Evolutionary conservation across 2,888 invertebrate species (phyloP), one percentile per base, ranked within the genome.

Genomic region (Eupithecia dodoneata): DNA sequence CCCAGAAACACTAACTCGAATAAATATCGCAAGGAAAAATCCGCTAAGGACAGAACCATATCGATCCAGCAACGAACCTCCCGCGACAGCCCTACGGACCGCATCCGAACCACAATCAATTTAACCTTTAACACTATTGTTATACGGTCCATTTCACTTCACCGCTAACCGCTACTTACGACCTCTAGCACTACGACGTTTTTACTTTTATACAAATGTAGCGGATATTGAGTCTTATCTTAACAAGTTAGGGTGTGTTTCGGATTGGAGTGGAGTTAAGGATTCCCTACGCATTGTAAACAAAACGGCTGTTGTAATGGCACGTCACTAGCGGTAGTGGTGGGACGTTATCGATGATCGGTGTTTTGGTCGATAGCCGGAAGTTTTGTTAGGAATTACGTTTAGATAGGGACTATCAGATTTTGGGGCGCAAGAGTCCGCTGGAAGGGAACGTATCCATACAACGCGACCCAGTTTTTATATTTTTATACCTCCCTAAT

Each of bases 261-360:
- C 45, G 18, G 70, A 47, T 70, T 88, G 79, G 77, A 80, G 78
- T 83, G 85, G 45, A 42, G 45, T 42, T 59, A 72, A 65, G 76
- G 88, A 89, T 90, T 93, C 93, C 93, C 94, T 90, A 88, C 89
- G 90, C 87, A 91, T 91, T 92, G 93, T 94, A 94, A 94, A 94
- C 94, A 94, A 93, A 94, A 94, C 93, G 93, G 93, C 93, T 92
- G 92, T 93, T 93, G 93, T 92, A 93, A 93, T 93, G 91, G 89
- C 88, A 89, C 87, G 87, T 86, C 86, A 85, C 85, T 83, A 85
- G 74, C 75, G 76, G 70, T 90, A 92, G 93, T 85, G 92, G 81
- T 88, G 91, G 78, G 82, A 74, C 41, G 49, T 76, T 83, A 82
- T 87, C 86, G 87, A 88, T 87, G 82, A 83, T 74, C 30, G 45